Evolutionary conservation across 2,113 vertebrate genomes (phyloP).

Genomic region (Lophura nycthemera): DNA sequence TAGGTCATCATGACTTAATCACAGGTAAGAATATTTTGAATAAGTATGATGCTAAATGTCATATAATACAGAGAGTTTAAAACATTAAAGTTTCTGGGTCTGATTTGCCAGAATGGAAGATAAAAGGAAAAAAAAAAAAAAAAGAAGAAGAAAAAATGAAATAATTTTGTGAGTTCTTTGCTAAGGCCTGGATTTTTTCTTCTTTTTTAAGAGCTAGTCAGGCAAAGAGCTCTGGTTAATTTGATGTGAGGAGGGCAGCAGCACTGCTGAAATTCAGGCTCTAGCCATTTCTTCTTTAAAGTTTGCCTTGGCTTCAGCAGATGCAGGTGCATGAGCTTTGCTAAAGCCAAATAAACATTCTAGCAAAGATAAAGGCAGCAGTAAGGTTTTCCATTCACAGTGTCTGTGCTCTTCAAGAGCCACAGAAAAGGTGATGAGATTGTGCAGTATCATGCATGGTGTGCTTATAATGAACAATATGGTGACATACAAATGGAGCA

Average conservation of each 20-base stretch:
- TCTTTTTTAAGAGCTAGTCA: not conserved
- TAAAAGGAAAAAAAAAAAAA: not conserved
- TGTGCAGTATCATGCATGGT: not conserved
- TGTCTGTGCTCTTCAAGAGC: not conserved
- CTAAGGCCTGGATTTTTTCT: not conserved
- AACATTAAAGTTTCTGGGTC: not conserved
- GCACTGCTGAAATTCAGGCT: not conserved
- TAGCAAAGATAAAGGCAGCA: not conserved
- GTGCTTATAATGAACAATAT: not conserved
- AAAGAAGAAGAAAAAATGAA: not conserved
- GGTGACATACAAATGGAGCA: not conserved
- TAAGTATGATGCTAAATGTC: not conserved
- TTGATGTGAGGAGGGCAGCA: not conserved
- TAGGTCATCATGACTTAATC: slow-evolving; percentile 87
- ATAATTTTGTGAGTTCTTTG: not conserved
- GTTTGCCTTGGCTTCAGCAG: not conserved
- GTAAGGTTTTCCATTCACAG: not conserved
- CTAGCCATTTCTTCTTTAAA: not conserved
- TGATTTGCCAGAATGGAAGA: not conserved
- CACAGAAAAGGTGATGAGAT: not conserved
- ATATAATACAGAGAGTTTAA: not conserved
- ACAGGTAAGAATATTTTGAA: slow-evolving; percentile 80
- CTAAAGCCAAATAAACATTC: not conserved
- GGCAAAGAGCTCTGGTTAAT: not conserved
- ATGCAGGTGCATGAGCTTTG: not conserved